phyloP scores from a whole-genome alignment of 1,140 invertebrate species.

The Lordiphosa mommai region DNA sequence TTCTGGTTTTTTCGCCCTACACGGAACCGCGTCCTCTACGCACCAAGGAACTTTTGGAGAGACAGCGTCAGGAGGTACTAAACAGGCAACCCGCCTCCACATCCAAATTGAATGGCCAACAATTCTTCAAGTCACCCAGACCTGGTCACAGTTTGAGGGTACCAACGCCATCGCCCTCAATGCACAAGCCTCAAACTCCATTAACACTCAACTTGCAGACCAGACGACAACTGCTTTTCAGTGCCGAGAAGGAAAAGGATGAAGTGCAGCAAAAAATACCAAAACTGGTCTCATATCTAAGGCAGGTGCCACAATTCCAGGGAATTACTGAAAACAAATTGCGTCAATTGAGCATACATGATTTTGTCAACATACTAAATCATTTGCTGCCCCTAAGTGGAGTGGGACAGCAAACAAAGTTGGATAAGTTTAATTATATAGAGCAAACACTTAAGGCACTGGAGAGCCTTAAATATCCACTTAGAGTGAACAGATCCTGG shows the following conservation, averaged over 20 bases:
- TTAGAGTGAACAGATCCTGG: constrained; percentile 17
- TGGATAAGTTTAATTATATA: constrained; percentile 20
- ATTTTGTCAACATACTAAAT: constrained; percentile 29
- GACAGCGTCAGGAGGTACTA: not conserved
- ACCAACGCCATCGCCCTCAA: no score
- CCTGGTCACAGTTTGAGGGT: no score
- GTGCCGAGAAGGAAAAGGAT: not conserved
- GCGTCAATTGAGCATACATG: constrained; percentile 14
- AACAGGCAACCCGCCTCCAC: not conserved
- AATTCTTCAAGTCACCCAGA: no score
- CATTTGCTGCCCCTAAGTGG: constrained; percentile 20
- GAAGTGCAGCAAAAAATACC: constrained; percentile 14
- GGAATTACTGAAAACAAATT: constrained; percentile 10
- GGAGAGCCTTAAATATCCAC: constrained; percentile 23
- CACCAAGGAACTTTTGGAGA: constrained; percentile 20
- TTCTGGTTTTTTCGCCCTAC: not conserved
- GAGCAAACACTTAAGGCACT: constrained; percentile 20
- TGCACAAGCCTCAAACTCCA: no score
- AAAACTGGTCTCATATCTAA: constrained; percentile 1
- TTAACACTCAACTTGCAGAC: no score
- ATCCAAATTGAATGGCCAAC: not conserved
- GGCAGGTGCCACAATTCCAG: constrained; percentile 7
- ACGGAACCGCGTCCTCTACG: constrained; percentile 11
- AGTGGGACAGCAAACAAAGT: not conserved
- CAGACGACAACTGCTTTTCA: not conserved